Evolutionary conservation across 2,113 vertebrate genomes (phyloP), one percentile per base, ranked within the genome.

Genomic region (Sturnira hondurensis): DNA sequence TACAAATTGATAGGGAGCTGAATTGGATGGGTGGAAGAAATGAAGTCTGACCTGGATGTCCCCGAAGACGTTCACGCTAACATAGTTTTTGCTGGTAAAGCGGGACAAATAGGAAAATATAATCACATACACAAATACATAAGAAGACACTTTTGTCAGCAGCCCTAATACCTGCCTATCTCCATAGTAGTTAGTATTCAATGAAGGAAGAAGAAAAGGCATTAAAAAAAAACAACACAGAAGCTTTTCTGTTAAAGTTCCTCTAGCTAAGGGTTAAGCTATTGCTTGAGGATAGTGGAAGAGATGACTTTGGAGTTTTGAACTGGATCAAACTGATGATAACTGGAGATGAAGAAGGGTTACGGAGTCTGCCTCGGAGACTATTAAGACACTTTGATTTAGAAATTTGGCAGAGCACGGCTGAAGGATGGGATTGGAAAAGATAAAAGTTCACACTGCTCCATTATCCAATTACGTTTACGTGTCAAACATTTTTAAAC

Each of bases 401-500:
- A 83, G 47, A 78, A 26, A 84, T 86, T 92, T 86, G 84, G 58
- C 91, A 92, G 47, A 84, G 41, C 20, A 74, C 6, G 10, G 43
- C 28, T 13, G 61, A 95, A 92, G 65, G 24, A 89, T 73, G 65
- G 65, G 89, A 96, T 89, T 82, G 43, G 92, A 95, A 93, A 70
- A 89, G 87, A 95, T 83, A 89, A 89, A 93, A 78, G 67, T 91
- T 91, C 84, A 78, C 68, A 73, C 67, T 82, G 41, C 68, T 86
- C 41, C 73, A 91, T 91, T 96, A 93, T 94, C 61, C 28, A 68
- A 47, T 78, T 78, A 95, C 68, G 63, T 89, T 82, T 89, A 77
- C 78, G 61, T 94, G 89, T 93, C 90, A 96, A 65, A 74, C 54
- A 56, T 91, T 93, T 95, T 89, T 89, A 96, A 93, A 77, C 47